Evolutionary conservation across 53 echinoderm and acorn worm species (phyloP).

Genomic region (Stichopus horrens): DNA sequence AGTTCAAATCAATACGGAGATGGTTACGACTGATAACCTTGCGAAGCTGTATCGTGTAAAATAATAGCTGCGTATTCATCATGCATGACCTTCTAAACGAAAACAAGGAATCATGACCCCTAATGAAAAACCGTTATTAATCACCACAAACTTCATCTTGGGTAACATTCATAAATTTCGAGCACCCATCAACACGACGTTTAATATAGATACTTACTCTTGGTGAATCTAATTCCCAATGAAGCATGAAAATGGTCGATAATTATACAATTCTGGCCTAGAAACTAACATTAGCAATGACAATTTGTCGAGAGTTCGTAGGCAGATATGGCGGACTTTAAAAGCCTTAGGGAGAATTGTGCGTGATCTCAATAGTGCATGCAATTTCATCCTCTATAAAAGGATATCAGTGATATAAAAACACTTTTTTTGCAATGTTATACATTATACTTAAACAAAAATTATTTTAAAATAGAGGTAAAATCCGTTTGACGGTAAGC

Average conservation of each 20-base stretch:
- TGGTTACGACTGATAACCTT: slow-evolving; percentile 43
- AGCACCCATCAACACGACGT: background rate
- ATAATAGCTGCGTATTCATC: slow-evolving; percentile 44
- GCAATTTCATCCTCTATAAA: no score
- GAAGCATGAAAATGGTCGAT: slow-evolving; percentile 78
- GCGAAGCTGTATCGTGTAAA: slow-evolving; percentile 35
- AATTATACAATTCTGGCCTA: slow-evolving; percentile 71
- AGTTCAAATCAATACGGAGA: slow-evolving; percentile 45
- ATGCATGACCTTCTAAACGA: slow-evolving; percentile 46
- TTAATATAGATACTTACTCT: slow-evolving; percentile 25
- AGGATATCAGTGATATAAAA: no score
- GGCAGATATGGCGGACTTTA: slow-evolving; percentile 42
- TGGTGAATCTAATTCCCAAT: slow-evolving; percentile 50
- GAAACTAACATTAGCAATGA: slow-evolving; percentile 53
- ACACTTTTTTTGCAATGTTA: no score
- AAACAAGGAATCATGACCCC: slow-evolving; percentile 46
- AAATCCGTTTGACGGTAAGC: background rate
- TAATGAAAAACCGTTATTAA: slow-evolving; percentile 33
- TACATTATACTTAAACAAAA: no score
- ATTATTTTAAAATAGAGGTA: no score
- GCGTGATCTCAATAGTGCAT: background rate
- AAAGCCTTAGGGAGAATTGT: slow-evolving; percentile 22
- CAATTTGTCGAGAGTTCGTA: slow-evolving; percentile 23
- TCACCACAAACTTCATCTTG: slow-evolving; percentile 23
- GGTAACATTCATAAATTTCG: slow-evolving; percentile 6